These are phyloP conservation scores for Pomacea maculata DNA, from an alignment of 1,140 invertebrate species.

Conservation along the genomic window DNA sequence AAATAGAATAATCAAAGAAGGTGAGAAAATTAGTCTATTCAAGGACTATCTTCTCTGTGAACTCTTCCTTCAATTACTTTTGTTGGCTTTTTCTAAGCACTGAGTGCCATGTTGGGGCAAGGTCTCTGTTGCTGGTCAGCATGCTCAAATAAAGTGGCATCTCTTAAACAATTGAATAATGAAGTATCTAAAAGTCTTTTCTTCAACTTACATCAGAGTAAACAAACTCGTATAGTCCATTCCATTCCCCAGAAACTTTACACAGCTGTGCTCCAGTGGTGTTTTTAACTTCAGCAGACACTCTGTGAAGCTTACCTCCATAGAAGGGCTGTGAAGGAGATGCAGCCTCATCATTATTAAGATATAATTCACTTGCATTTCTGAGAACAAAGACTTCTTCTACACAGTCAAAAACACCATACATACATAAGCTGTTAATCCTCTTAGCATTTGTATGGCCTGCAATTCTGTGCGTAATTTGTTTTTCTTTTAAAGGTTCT, in stretches of 20 bases:
- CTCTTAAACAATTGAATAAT: neutral
- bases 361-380: neutral
- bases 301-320: conserved; percentile 90
- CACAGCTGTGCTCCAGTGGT: conserved; percentile 60
- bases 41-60: no score
- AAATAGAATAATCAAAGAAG: no score
- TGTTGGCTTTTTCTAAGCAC: no score
- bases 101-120: no score
- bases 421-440: neutral
- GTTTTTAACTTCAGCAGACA: conserved; percentile 83
- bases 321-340: conserved; percentile 81
- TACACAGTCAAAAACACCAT: neutral
- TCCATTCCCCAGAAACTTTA: conserved; percentile 65
- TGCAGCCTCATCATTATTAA: neutral
- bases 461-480: no score
- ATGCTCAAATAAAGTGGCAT: conserved; percentile 19
- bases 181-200: neutral
- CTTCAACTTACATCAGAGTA: conserved; percentile 61
- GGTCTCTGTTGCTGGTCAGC: neutral
- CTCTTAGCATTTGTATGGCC: no score
- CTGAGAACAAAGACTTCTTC: neutral
- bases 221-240: conserved; percentile 62
- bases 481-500: no score
- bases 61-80: no score
- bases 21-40: no score